These are phyloP conservation scores for Mallotus villosus DNA, from an alignment of 2,797 vertebrate genomes.

Conservation along the genomic window DNA sequence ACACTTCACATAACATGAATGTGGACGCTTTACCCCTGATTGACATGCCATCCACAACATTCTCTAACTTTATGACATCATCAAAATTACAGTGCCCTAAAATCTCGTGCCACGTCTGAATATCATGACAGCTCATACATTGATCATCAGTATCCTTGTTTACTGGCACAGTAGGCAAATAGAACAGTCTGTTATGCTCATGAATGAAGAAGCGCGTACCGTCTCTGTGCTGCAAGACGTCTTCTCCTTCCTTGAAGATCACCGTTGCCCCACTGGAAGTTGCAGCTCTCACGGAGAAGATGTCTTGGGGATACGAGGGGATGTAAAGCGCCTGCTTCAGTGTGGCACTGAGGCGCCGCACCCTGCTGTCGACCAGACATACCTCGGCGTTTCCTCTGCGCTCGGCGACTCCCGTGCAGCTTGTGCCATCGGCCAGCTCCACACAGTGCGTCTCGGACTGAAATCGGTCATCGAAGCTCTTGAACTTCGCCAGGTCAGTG, in stretches of 20 bases:
- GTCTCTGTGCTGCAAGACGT: background rate
- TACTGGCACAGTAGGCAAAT: slow-evolving; percentile 19
- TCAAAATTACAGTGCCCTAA: slow-evolving; percentile 33
- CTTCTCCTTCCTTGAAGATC: slow-evolving; percentile 29
- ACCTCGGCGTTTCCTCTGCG: slow-evolving; percentile 19
- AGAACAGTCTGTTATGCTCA: slow-evolving; percentile 10
- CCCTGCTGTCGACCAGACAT: background rate
- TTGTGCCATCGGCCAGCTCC: slow-evolving; percentile 28
- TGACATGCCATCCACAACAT: slow-evolving; percentile 18
- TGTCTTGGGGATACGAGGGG: slow-evolving; percentile 19
- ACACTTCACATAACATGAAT: slow-evolving; percentile 16
- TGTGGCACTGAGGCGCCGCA: background rate
- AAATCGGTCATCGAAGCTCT: slow-evolving; percentile 18
- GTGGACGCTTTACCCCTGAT: slow-evolving; percentile 19
- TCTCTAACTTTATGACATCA: slow-evolving; percentile 30
- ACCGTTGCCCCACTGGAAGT: slow-evolving; percentile 27
- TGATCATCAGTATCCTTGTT: background rate
- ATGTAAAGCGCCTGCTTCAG: slow-evolving; percentile 18
- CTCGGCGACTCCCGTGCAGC: slow-evolving; percentile 11
- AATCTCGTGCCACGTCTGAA: slow-evolving; percentile 38
- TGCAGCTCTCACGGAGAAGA: slow-evolving; percentile 25
- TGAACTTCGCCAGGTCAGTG: slow-evolving; percentile 17
- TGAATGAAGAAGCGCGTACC: background rate
- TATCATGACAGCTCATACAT: slow-evolving; percentile 11
- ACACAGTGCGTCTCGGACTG: slow-evolving; percentile 18